Conservation (phyloP, 1,140 invertebrate species). For the Pomacea maculata region DNA sequence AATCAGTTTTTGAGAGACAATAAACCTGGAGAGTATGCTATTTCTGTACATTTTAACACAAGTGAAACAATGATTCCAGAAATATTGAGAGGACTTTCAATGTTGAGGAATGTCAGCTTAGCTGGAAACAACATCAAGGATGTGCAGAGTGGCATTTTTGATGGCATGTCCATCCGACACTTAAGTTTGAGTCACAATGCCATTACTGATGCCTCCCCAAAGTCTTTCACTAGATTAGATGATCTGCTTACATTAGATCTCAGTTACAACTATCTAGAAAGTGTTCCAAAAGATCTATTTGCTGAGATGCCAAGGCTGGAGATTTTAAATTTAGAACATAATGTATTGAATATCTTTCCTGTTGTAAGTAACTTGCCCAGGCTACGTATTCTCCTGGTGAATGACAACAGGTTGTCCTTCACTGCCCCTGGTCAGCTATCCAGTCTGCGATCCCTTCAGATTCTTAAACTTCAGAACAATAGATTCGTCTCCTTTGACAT, state of each 20-base stretch:
- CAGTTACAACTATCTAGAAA: constrained; percentile 37
- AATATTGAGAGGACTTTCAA: background rate
- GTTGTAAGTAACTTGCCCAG: constrained; percentile 19
- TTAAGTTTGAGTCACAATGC: constrained; percentile 45
- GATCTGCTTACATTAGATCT: constrained; percentile 42
- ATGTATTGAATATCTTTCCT: constrained; percentile 33
- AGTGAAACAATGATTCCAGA: background rate
- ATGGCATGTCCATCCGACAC: constrained; percentile 20
- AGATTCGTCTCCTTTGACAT: constrained; percentile 29
- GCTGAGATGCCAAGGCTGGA: constrained; percentile 28
- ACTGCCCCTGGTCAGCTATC: constrained; percentile 28
- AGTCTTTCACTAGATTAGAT: constrained; percentile 35
- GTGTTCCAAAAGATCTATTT: constrained; percentile 34
- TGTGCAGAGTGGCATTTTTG: constrained; percentile 10
- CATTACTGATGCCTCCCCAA: constrained; percentile 18
- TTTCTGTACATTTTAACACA: constrained; percentile 2
- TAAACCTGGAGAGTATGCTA: background rate
- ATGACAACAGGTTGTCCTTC: constrained; percentile 33
- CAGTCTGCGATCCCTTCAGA: constrained; percentile 23
- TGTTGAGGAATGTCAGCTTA: background rate
- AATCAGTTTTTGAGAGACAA: background rate
- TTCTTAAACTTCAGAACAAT: constrained; percentile 36
- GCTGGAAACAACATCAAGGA: background rate
- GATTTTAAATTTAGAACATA: constrained; percentile 35
- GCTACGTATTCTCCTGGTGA: constrained; percentile 34